These are phyloP conservation scores for Dorcus hopei DNA, from an alignment of 2,888 invertebrate genomes.

Conservation along the genomic window DNA sequence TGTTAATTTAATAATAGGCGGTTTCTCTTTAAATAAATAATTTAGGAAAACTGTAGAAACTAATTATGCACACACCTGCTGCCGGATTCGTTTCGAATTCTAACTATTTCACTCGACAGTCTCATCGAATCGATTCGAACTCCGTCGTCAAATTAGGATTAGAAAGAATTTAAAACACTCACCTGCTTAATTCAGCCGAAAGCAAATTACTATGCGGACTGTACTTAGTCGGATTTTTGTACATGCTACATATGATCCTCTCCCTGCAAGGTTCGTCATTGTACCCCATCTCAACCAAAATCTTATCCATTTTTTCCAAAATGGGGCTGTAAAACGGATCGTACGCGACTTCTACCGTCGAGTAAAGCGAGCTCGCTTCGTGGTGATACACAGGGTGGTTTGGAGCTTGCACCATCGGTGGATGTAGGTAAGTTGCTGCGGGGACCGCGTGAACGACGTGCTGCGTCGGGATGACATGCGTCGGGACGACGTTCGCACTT, in stretches of 20 bases:
- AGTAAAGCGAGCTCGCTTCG: slow-evolving; percentile 9
- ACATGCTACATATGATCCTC: slow-evolving; percentile 78
- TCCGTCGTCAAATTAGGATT: too few relatives aligned
- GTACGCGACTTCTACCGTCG: slow-evolving; percentile 33
- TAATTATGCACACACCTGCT: too few relatives aligned
- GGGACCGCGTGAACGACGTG: slow-evolving; percentile 12
- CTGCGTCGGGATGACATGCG: slow-evolving; percentile 12
- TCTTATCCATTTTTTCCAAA: slow-evolving; percentile 72
- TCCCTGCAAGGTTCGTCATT: slow-evolving; percentile 71
- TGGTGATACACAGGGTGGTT: slow-evolving; percentile 15
- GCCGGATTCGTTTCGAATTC: too few relatives aligned
- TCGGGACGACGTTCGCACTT: slow-evolving; percentile 10
- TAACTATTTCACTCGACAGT: too few relatives aligned
- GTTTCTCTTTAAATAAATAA: too few relatives aligned
- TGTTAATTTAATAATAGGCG: too few relatives aligned
- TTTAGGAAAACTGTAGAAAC: too few relatives aligned
- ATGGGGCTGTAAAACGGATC: slow-evolving; percentile 76
- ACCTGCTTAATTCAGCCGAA: slow-evolving; percentile 87
- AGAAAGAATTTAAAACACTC: slow-evolving; percentile 41
- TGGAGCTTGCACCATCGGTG: slow-evolving; percentile 19
- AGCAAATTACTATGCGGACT: slow-evolving; percentile 85
- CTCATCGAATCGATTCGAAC: too few relatives aligned
- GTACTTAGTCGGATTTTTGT: slow-evolving; percentile 76
- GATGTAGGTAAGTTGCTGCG: slow-evolving; percentile 1
- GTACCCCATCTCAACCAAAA: slow-evolving; percentile 69